Evolutionary conservation across 2,113 vertebrate genomes (phyloP).

Genomic region (Muscicapa adusta): DNA sequence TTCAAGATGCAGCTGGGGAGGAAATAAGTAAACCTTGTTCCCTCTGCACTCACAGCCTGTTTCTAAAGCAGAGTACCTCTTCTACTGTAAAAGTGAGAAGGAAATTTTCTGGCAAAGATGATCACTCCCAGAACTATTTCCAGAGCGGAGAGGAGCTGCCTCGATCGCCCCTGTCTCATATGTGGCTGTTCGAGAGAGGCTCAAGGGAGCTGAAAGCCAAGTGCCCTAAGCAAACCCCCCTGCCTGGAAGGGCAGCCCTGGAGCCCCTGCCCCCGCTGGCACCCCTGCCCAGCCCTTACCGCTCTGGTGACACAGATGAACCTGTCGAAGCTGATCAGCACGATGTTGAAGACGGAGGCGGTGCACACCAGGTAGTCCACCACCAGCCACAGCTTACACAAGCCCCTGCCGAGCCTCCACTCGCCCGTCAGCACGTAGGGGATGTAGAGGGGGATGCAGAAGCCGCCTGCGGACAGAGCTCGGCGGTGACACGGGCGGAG

Average conservation of each 20-base stretch:
- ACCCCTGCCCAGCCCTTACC: constrained; percentile 30
- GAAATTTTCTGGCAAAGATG: not conserved
- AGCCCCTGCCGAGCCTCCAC: constrained; percentile 69
- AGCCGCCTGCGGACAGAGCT: constrained; percentile 61
- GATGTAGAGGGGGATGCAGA: constrained; percentile 78
- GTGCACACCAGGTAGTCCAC: constrained; percentile 77
- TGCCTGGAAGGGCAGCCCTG: not conserved
- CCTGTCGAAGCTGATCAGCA: constrained; percentile 78
- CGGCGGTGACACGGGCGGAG: not conserved
- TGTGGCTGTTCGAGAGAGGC: not conserved
- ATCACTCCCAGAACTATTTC: not conserved
- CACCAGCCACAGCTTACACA: constrained; percentile 76
- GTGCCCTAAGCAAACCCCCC: not conserved
- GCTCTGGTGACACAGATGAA: constrained; percentile 75
- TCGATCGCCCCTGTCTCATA: accelerated
- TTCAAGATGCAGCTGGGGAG: not conserved
- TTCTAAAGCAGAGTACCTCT: not conserved
- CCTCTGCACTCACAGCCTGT: not conserved
- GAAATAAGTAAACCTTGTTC: not conserved
- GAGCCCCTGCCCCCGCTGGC: not conserved
- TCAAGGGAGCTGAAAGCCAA: accelerated
- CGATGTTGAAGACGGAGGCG: constrained; percentile 76
- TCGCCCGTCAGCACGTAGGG: constrained; percentile 74
- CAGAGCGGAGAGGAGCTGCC: not conserved
- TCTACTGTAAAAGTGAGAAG: not conserved